A percentile compares a stretch with the other conserved stretches of the same genome.
These are phyloP conservation scores for Tachysurus vachellii DNA, from an alignment of 2,113 vertebrate genomes.

Conservation along the genomic window DNA sequence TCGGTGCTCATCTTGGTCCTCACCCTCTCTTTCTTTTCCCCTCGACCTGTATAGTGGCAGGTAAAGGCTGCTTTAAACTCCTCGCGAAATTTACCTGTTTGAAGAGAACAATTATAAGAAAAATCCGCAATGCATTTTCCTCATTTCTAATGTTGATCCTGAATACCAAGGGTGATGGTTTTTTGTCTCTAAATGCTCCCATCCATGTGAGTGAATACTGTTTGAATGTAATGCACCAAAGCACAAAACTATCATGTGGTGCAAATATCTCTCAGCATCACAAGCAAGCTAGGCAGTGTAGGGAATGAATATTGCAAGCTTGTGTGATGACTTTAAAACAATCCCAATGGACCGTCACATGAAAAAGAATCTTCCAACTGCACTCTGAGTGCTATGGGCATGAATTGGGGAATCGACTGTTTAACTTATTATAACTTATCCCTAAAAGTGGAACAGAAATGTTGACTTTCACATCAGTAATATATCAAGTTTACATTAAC, in stretches of 20 bases:
- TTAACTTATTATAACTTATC: background rate
- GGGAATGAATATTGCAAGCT: conserved; percentile 24
- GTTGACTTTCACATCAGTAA: background rate
- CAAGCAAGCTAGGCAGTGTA: background rate
- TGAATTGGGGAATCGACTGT: background rate
- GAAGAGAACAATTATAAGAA: background rate
- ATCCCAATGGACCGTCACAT: background rate
- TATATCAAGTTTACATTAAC: background rate
- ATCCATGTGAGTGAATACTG: background rate
- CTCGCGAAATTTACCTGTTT: conserved; percentile 90
- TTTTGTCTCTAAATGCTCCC: background rate
- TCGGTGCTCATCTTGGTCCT: conserved; percentile 80
- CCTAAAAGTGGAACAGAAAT: background rate
- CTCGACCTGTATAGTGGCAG: conserved; percentile 76
- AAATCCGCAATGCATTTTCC: background rate
- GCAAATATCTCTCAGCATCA: conserved; percentile 18
- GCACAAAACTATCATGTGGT: background rate
- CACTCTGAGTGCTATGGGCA: background rate
- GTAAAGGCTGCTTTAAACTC: conserved; percentile 97
- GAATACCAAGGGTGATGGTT: background rate
- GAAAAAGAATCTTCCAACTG: background rate
- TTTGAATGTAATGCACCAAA: background rate
- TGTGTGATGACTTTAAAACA: conserved; percentile 3
- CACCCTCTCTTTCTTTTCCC: conserved; percentile 67
- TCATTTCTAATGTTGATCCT: too few species aligned